Conservation (phyloP, 2,888 invertebrate genomes). For the Busseola fusca region DNA sequence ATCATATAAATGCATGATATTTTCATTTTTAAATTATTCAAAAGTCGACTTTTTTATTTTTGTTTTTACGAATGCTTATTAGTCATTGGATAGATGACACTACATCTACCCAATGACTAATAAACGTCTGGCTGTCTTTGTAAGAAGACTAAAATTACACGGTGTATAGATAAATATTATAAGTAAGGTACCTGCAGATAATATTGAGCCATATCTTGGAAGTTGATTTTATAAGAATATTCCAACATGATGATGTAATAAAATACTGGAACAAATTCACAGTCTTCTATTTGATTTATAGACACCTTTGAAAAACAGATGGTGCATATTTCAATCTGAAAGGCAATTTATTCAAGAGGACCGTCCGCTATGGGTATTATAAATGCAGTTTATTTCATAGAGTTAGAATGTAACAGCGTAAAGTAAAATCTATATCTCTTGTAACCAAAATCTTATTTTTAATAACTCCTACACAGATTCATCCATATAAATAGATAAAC, state of each 20-base stretch:
- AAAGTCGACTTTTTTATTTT: too few relatives aligned
- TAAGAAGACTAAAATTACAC: too few relatives aligned
- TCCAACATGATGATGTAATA: conserved; percentile 26
- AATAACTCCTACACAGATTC: not conserved
- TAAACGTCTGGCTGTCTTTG: too few relatives aligned
- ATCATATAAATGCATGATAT: too few relatives aligned
- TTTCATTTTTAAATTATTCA: too few relatives aligned
- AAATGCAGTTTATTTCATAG: conserved; percentile 43
- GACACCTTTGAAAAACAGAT: conserved; percentile 46
- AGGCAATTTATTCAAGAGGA: conserved; percentile 49
- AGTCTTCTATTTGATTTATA: conserved; percentile 42
- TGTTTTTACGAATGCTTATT: too few relatives aligned
- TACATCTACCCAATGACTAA: too few relatives aligned
- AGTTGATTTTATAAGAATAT: conserved; percentile 7
- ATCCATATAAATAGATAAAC: not conserved
- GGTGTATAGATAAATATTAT: not conserved
- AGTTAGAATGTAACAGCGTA: conserved; percentile 25
- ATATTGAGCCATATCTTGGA: not conserved
- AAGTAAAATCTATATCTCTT: conserved; percentile 3
- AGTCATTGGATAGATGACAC: too few relatives aligned
- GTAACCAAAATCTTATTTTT: not conserved
- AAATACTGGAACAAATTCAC: conserved; percentile 39
- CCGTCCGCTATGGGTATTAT: conserved; percentile 37
- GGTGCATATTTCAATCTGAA: conserved; percentile 51
- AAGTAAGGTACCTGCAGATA: not conserved